Evolutionary conservation across 2,888 invertebrate genomes (phyloP).

Genomic region (Lomographa bimaculata): DNA sequence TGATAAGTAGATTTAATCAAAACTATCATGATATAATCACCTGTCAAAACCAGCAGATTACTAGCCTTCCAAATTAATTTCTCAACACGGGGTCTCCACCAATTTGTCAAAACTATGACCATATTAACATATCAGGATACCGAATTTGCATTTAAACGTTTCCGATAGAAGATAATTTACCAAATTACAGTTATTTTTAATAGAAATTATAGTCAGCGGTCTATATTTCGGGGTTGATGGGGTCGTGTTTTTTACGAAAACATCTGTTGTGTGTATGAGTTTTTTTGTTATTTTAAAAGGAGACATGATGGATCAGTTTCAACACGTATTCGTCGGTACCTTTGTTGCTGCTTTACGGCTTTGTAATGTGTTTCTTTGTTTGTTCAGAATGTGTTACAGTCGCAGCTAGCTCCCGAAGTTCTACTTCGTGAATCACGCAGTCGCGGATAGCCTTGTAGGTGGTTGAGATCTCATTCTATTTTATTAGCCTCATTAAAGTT

Average conservation of each 20-base stretch:
- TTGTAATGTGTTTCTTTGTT: slow-evolving; percentile 83
- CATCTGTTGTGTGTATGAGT: slow-evolving; percentile 80
- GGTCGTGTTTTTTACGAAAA: slow-evolving; percentile 77
- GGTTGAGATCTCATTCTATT: slow-evolving; percentile 12
- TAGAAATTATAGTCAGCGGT: slow-evolving; percentile 67
- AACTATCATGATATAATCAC: slow-evolving; percentile 25
- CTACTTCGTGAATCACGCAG: slow-evolving; percentile 34
- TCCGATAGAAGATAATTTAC: slow-evolving; percentile 67
- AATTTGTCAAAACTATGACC: slow-evolving; percentile 71
- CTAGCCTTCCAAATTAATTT: slow-evolving; percentile 51
- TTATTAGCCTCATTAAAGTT: slow-evolving; percentile 14
- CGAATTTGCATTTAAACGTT: slow-evolving; percentile 78
- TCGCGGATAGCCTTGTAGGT: slow-evolving; percentile 16
- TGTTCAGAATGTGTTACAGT: slow-evolving; percentile 76
- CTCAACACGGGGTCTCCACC: slow-evolving; percentile 46
- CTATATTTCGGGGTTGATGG: slow-evolving; percentile 60
- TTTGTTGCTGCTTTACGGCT: slow-evolving; percentile 80
- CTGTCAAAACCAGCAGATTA: slow-evolving; percentile 39
- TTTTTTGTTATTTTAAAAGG: slow-evolving; percentile 81
- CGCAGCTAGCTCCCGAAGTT: slow-evolving; percentile 61
- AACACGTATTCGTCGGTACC: slow-evolving; percentile 79
- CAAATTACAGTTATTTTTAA: slow-evolving; percentile 74
- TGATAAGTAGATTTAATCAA: no score
- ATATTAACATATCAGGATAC: slow-evolving; percentile 68
- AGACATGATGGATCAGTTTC: slow-evolving; percentile 84